Conservation (phyloP, 2,797 vertebrate genomes). For the Eptatretus atami region DNA sequence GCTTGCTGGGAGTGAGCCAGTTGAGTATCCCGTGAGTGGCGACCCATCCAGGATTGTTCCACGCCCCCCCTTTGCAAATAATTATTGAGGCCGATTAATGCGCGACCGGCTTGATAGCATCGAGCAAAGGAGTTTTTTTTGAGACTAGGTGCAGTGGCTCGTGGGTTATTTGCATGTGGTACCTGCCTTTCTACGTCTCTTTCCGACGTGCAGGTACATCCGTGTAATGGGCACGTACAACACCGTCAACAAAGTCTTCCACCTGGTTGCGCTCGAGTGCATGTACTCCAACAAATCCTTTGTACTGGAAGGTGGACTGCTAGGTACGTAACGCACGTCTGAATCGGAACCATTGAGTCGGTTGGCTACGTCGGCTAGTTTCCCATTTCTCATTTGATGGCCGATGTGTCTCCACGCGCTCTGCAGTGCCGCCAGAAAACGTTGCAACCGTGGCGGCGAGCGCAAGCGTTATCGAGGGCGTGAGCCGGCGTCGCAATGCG, state of each 20-base stretch:
- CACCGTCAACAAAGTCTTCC: constrained; percentile 95
- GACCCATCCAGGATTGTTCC: no score
- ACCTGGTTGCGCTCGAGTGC: constrained; percentile 91
- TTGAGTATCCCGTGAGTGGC: no score
- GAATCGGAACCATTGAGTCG: no score
- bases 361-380: no score
- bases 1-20: no score
- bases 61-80: background rate
- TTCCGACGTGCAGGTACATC: constrained; percentile 29
- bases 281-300: constrained; percentile 62
- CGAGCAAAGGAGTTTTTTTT: no score
- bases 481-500: constrained; percentile 72
- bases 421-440: constrained; percentile 47
- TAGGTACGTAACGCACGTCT: constrained; percentile 21
- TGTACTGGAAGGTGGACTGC: constrained; percentile 47
- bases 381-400: no score
- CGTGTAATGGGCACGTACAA: constrained; percentile 90
- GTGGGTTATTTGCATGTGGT: no score
- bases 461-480: constrained; percentile 75
- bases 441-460: constrained; percentile 52
- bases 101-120: background rate
- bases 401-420: no score
- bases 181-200: background rate
- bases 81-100: background rate
- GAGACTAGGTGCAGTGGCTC: no score